Percentiles rank a stretch among this genome's conserved stretches.
Conservation (phyloP, 2,113 vertebrate genomes). For the Zosterops lateralis region DNA sequence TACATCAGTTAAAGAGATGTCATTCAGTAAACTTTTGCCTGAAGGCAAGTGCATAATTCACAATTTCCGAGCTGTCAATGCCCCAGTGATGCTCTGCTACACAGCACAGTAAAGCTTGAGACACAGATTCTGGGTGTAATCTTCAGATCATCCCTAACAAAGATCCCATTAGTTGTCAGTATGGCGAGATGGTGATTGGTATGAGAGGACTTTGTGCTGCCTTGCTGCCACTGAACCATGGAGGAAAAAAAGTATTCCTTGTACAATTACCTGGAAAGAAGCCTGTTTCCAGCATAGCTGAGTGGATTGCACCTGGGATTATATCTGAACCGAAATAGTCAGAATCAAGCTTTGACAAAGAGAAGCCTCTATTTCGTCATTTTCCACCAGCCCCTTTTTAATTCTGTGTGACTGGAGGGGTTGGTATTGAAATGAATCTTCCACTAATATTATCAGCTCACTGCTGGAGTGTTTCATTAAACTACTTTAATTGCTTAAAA, state of each 20-base stretch:
- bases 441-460: neutral
- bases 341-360: neutral
- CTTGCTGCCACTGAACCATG: accelerated
- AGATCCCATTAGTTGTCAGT: neutral
- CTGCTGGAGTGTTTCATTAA: slow-evolving; percentile 15
- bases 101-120: neutral
- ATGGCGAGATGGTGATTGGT: neutral
- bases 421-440: neutral
- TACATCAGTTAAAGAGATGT: neutral
- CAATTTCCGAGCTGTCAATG: neutral
- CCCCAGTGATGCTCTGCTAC: neutral
- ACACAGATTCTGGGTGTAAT: neutral
- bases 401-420: neutral
- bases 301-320: neutral
- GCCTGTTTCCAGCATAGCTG: neutral
- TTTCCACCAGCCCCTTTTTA: neutral
- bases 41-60: neutral
- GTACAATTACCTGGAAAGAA: neutral
- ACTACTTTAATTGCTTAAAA: slow-evolving; percentile 44
- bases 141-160: neutral
- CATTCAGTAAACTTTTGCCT: neutral
- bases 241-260: too few species aligned
- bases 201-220: neutral
- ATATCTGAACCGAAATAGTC: neutral
- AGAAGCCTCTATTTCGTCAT: neutral